A percentile compares a stretch with the other conserved stretches of the same genome.
These are phyloP conservation scores for Branchipolynoe longqiensis DNA, from an alignment of 2,888 invertebrate species.

Conservation along the genomic window DNA sequence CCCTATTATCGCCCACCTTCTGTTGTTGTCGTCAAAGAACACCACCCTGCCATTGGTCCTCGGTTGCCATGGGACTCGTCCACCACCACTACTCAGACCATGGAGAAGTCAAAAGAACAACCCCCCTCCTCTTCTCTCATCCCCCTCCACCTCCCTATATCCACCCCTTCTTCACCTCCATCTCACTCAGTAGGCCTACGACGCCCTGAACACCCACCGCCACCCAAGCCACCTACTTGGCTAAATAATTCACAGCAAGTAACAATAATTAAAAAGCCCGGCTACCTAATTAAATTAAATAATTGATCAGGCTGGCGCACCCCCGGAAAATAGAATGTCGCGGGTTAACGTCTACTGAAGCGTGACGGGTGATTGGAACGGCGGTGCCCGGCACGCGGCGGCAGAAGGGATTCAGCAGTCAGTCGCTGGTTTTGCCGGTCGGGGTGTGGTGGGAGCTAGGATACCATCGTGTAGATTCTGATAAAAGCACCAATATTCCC, in stretches of 20 bases:
- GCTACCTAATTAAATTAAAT: conserved; percentile 56
- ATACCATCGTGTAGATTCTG: not conserved
- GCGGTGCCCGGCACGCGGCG: not conserved
- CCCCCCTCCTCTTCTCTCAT: not conserved
- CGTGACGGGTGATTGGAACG: conserved; percentile 45
- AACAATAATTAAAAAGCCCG: conserved; percentile 52
- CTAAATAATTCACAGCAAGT: conserved; percentile 11
- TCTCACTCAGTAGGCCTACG: not conserved
- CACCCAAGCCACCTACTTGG: too few relatives aligned
- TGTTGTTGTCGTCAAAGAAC: not conserved
- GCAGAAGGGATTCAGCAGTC: too few relatives aligned
- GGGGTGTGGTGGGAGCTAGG: not conserved
- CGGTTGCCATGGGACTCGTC: not conserved
- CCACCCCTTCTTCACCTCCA: not conserved
- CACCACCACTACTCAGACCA: not conserved
- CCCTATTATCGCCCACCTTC: conserved; percentile 24
- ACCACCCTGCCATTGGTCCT: not conserved
- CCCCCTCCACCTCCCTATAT: not conserved
- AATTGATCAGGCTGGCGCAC: conserved; percentile 54
- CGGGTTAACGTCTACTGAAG: conserved; percentile 48
- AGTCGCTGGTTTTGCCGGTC: not conserved
- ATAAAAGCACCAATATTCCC: too few relatives aligned
- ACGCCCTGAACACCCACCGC: not conserved
- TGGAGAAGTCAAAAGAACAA: not conserved
- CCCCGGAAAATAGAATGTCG: conserved; percentile 52